These are phyloP conservation scores for Isichthys henryi DNA, from an alignment of 2,113 vertebrate genomes.

Conservation along the genomic window DNA sequence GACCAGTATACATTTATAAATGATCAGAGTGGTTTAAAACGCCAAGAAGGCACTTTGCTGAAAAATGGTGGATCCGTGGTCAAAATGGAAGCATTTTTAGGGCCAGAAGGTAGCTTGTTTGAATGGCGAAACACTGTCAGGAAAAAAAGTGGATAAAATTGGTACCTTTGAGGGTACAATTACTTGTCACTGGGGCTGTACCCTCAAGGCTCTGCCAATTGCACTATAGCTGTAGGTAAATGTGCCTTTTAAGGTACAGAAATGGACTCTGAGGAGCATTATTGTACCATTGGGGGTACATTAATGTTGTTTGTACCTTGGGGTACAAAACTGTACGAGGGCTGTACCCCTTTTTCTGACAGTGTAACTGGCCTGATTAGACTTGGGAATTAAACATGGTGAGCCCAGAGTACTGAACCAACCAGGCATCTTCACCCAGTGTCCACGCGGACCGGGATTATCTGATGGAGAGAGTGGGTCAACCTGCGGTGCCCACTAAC, in stretches of 20 bases:
- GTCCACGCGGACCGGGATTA: neutral
- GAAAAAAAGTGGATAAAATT: neutral
- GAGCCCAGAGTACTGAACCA: neutral
- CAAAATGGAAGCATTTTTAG: neutral
- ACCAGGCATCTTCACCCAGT: neutral
- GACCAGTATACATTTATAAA: no score
- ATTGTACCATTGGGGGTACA: neutral
- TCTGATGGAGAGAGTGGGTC: neutral
- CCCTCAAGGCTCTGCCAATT: neutral
- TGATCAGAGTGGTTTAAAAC: neutral
- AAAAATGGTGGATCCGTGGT: neutral
- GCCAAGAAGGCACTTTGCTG: neutral
- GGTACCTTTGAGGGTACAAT: neutral
- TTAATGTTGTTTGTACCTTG: neutral
- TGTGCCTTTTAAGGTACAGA: neutral
- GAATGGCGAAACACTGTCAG: no score
- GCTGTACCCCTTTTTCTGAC: neutral
- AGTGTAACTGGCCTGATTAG: neutral
- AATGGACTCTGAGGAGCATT: neutral
- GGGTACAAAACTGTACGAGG: neutral
- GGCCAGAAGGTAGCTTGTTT: neutral
- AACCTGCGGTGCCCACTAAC: neutral
- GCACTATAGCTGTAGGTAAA: neutral
- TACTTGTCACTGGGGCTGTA: neutral
- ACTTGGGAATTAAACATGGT: neutral